Evolutionary conservation across 2,888 invertebrate species (phyloP).

Genomic region (Pelosia muscerda): DNA sequence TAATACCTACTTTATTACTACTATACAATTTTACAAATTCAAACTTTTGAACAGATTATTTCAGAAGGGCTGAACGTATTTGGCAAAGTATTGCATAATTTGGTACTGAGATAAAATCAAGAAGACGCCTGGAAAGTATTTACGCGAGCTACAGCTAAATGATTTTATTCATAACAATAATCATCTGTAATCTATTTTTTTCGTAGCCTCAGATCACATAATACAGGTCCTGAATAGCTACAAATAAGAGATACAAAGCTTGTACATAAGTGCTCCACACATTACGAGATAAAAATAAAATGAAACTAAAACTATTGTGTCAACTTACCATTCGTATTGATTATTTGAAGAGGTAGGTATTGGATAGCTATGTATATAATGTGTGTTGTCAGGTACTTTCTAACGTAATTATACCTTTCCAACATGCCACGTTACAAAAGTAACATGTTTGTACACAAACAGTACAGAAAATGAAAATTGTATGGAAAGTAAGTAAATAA

Average conservation of each 20-base stretch:
- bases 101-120: too few relatives aligned
- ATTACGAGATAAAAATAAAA: neutral
- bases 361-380: neutral
- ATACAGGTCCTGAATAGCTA: neutral
- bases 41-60: too few relatives aligned
- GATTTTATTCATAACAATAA: too few relatives aligned
- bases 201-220: neutral
- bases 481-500: slow-evolving; percentile 8
- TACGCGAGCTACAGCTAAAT: too few relatives aligned
- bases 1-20: too few relatives aligned
- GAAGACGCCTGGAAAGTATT: too few relatives aligned
- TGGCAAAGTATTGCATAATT: too few relatives aligned
- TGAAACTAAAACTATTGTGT: neutral
- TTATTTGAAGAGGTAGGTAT: neutral
- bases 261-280: neutral
- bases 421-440: slow-evolving; percentile 4
- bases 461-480: slow-evolving; percentile 12
- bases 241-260: neutral
- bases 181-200: neutral
- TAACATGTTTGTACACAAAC: slow-evolving; percentile 8
- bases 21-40: too few relatives aligned
- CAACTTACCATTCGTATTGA: slow-evolving; percentile 4
- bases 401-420: slow-evolving; percentile 2
- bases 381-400: neutral
- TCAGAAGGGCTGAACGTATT: too few relatives aligned